A percentile compares a stretch with the other conserved stretches of the same genome.
phyloP scores from a whole-genome alignment of 1,140 invertebrate species.

The Brachionus rubens region DNA sequence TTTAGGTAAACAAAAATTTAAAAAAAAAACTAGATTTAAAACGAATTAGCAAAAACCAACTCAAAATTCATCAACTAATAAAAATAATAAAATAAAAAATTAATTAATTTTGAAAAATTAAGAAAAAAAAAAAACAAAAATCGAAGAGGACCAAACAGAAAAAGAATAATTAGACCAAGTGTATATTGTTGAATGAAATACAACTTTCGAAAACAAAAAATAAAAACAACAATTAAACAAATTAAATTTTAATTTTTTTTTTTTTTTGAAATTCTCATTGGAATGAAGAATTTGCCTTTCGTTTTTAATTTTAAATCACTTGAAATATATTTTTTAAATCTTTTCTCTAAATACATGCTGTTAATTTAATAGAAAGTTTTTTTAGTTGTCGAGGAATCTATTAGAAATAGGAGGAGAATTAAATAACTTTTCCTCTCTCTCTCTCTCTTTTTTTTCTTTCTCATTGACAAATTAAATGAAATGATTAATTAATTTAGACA shows the following conservation, averaged over 20 bases:
- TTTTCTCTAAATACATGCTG: constrained; percentile 24
- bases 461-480: no score
- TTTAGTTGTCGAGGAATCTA: not conserved
- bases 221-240: constrained; percentile 30
- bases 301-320: constrained; percentile 4
- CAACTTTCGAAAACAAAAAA: not conserved
- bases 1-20: no score
- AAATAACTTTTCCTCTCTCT: not conserved
- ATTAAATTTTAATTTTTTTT: not conserved
- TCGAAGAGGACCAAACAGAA: no score
- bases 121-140: no score
- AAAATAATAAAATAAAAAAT: no score
- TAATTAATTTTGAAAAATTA: no score
- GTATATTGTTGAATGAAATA: no score
- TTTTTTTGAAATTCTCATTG: not conserved
- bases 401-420: not conserved
- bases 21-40: no score
- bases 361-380: constrained; percentile 12
- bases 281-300: not conserved
- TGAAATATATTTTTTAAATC: constrained; percentile 30
- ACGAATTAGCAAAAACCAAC: no score
- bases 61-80: no score
- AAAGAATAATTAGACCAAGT: no score
- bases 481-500: no score
- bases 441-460: not conserved